Evolutionary conservation across 2,888 invertebrate genomes (phyloP), one percentile per base, ranked within the genome.

Genomic region (Drosophila buzzatii): DNA sequence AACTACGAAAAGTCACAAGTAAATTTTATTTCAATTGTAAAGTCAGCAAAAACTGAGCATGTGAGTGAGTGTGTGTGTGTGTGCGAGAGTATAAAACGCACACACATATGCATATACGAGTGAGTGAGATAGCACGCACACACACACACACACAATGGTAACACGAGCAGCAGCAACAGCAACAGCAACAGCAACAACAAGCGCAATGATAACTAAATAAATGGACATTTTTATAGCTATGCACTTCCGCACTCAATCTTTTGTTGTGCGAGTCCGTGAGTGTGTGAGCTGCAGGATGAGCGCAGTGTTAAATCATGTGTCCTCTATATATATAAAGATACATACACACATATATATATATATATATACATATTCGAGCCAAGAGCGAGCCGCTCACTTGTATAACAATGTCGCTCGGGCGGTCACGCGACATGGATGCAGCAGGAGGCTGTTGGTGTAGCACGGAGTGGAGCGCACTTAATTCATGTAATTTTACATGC

Each of bases 201-300:
- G 83, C 81, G 81, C 85, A 88, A 89, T 86, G 86, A 86, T 86
- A 86, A 86, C 86, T 86, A 86, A 86, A 86, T 86, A 86, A 86
- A 86, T 86, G 90, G 90, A 86, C 90, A 86, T 86, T 86, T 86
- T 86, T 86, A 86, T 89, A 86, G 86, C 86, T 89, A 90, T 90
- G 88, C 86, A 86, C 90, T 86, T 86, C 86, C 86, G 86, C 88
- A 89, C 86, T 86, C 86, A 85, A 88, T 88, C 86, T 89, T 82
- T 85, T 83, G 80, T 89, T 77, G 78, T 72, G 68, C 71, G 68
- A 49, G 53, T 51, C 42, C 12, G 52, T 47, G 58, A 33, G 57
- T 55, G 47, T 59, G 70, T 69, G 27, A 27, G 64, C 70, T 57
- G 76, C 72, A 83, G 89, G 89, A 85, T 85, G 88, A 85, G 89